A percentile compares a stretch with the other conserved stretches of the same genome.
phyloP scores from a whole-genome alignment of 2,113 vertebrate species.

The Hystrix cristata region DNA sequence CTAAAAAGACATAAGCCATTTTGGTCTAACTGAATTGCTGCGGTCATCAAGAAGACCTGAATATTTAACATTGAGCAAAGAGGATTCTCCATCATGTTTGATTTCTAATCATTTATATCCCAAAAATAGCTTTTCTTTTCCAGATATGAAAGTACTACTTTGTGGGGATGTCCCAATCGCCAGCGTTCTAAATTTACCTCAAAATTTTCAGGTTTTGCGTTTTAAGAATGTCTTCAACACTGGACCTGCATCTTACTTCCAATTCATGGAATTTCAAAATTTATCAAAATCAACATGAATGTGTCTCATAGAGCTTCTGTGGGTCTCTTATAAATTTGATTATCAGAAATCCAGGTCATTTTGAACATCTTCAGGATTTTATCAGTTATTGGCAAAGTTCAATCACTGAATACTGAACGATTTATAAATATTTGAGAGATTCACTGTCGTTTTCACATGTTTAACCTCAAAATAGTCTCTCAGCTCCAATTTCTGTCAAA shows the following conservation, averaged over 20 bases:
- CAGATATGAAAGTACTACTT: constrained; percentile 67
- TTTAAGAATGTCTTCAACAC: constrained; percentile 57
- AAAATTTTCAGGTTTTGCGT: constrained; percentile 37
- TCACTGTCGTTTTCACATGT: neutral
- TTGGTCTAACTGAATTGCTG: constrained; percentile 57
- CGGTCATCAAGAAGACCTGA: constrained; percentile 76
- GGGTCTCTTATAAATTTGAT: neutral
- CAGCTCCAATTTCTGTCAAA: neutral
- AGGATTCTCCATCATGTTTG: constrained; percentile 71
- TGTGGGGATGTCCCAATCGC: constrained; percentile 50
- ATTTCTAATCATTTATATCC: constrained; percentile 78
- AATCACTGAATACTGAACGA: neutral
- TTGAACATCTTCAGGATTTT: neutral
- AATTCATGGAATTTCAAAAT: constrained; percentile 51
- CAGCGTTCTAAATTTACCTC: constrained; percentile 74
- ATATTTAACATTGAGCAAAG: constrained; percentile 81
- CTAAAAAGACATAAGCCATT: constrained; percentile 71
- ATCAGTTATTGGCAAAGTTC: constrained; percentile 42
- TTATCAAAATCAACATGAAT: constrained; percentile 23
- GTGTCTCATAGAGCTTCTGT: neutral
- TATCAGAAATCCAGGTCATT: neutral
- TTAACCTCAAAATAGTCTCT: neutral
- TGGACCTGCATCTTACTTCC: constrained; percentile 35
- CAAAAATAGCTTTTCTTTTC: constrained; percentile 80
- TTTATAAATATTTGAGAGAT: constrained; percentile 21